Percentiles rank a stretch among this genome's conserved stretches.
These are phyloP conservation scores for Bombyx mori DNA, from an alignment of 1,140 invertebrate species.

Conservation along the genomic window DNA sequence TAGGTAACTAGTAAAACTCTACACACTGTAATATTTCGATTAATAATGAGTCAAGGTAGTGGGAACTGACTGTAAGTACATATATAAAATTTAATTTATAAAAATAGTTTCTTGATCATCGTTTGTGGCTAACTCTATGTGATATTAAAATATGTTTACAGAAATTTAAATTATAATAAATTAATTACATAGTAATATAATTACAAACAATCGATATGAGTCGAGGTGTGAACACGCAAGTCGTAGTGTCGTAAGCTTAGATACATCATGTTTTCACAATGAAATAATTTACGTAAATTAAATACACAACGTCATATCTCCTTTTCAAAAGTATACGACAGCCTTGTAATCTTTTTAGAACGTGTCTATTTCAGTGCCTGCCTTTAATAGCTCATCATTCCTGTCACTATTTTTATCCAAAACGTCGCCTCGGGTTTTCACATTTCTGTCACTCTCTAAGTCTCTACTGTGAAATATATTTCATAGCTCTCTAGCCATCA, in stretches of 20 bases:
- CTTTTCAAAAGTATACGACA: slow-evolving; percentile 30
- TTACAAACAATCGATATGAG: slow-evolving; percentile 34
- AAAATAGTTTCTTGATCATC: too few species aligned
- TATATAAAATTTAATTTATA: too few species aligned
- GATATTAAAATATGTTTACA: too few species aligned
- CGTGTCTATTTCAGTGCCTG: slow-evolving; percentile 51
- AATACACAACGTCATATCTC: slow-evolving; percentile 61
- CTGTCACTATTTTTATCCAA: slow-evolving; percentile 33
- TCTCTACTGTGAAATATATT: slow-evolving; percentile 20
- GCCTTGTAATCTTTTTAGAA: slow-evolving; percentile 45
- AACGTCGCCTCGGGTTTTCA: slow-evolving; percentile 19
- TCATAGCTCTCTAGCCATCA: slow-evolving; percentile 31
- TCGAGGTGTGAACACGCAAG: slow-evolving; percentile 48
- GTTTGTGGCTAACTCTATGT: too few species aligned
- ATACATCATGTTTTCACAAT: slow-evolving; percentile 38
- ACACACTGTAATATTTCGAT: slow-evolving; percentile 63
- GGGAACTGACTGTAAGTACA: too few species aligned
- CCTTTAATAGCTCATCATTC: slow-evolving; percentile 49
- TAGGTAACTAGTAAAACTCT: slow-evolving; percentile 64
- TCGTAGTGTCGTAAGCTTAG: slow-evolving; percentile 16
- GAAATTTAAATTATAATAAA: too few species aligned
- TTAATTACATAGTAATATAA: slow-evolving; percentile 34
- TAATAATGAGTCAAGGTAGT: slow-evolving; percentile 52
- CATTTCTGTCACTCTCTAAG: slow-evolving; percentile 19
- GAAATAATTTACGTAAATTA: slow-evolving; percentile 67